These are phyloP conservation scores for Megalopta genalis DNA, from an alignment of 1,140 invertebrate species.

Conservation along the genomic window DNA sequence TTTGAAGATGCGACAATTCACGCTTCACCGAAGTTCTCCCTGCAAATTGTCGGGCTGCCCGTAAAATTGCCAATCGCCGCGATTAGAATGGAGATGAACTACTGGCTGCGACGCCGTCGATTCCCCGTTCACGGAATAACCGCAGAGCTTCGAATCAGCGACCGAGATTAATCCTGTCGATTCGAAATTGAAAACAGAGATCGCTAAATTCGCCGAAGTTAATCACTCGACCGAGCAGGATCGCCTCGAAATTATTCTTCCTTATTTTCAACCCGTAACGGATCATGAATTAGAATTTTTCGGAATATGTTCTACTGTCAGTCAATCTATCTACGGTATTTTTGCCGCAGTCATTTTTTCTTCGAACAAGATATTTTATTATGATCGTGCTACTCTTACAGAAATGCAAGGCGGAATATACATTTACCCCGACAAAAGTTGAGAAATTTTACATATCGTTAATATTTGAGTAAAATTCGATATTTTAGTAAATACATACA, in stretches of 20 bases:
- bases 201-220: not conserved
- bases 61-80: slow-evolving; percentile 35
- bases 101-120: not conserved
- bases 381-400: too few relatives aligned
- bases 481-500: too few relatives aligned
- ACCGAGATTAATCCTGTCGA: not conserved
- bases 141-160: slow-evolving; percentile 15
- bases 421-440: too few relatives aligned
- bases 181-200: slow-evolving; percentile 15
- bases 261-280: not conserved
- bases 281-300: too few relatives aligned
- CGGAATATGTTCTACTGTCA: too few relatives aligned
- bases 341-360: too few relatives aligned
- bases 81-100: slow-evolving; percentile 15
- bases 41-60: slow-evolving; percentile 7
- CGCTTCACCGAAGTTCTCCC: not conserved
- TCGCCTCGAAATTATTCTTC: not conserved
- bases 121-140: not conserved
- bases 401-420: too few relatives aligned
- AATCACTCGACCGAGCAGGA: not conserved
- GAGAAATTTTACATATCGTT: too few relatives aligned
- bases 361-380: too few relatives aligned
- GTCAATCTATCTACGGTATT: too few relatives aligned
- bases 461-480: too few relatives aligned
- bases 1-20: slow-evolving; percentile 6